Conservation (phyloP, 2,113 vertebrate genomes). For the Anthoscopus minutus region DNA sequence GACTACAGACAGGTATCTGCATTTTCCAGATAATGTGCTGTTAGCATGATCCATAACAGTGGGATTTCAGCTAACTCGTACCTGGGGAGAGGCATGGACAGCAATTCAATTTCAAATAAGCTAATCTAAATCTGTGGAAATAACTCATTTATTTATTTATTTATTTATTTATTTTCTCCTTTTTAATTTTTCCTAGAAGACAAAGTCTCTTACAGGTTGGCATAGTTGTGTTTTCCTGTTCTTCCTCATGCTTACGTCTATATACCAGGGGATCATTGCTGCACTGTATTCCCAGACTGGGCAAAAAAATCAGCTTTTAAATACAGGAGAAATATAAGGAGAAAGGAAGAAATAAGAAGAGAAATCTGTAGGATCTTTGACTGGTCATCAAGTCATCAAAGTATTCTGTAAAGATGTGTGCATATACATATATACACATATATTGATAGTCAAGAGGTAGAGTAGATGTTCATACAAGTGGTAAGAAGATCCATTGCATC, state of each 20-base stretch:
- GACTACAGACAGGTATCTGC: not conserved
- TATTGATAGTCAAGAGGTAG: not conserved
- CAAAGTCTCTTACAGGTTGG: not conserved
- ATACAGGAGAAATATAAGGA: not conserved
- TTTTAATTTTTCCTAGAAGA: not conserved
- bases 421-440: fast-evolving
- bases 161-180: not conserved
- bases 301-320: not conserved
- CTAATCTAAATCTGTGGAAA: not conserved
- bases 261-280: not conserved
- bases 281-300: not conserved
- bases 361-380: not conserved
- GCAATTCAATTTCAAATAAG: not conserved
- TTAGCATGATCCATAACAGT: not conserved
- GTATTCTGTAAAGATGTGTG: not conserved
- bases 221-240: not conserved
- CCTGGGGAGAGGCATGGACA: not conserved
- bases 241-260: not conserved
- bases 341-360: not conserved
- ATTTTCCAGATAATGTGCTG: not conserved
- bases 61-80: not conserved
- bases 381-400: not conserved
- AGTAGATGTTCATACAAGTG: not conserved
- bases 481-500: not conserved
- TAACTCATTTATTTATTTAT: not conserved